A percentile compares a stretch with the other conserved stretches of the same genome.
These are phyloP conservation scores for Halictus ligatus DNA, from an alignment of 2,888 invertebrate species.

Conservation along the genomic window DNA sequence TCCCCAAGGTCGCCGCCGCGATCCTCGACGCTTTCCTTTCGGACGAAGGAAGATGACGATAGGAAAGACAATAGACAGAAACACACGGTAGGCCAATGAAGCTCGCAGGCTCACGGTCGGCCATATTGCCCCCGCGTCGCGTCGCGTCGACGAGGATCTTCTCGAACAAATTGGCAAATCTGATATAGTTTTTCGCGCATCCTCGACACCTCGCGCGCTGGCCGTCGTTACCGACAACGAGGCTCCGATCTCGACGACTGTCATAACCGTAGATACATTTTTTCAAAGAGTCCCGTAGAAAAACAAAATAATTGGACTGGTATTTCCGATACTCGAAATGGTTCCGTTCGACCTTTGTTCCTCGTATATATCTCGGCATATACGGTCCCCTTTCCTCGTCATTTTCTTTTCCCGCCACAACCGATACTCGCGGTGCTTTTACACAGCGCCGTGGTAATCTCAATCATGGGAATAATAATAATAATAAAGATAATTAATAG, in stretches of 20 bases:
- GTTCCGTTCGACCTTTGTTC: background rate
- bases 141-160: background rate
- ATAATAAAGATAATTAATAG: slow-evolving; percentile 46
- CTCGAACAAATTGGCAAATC: background rate
- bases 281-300: background rate
- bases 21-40: background rate
- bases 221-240: background rate
- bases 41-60: background rate
- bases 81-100: background rate
- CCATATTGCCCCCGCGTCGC: slow-evolving; percentile 1
- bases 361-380: background rate
- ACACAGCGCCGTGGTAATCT: slow-evolving; percentile 39
- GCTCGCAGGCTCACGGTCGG: background rate
- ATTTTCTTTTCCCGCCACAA: background rate
- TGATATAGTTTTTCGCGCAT: background rate
- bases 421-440: slow-evolving; percentile 30
- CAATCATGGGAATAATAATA: slow-evolving; percentile 48
- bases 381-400: background rate
- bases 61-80: background rate
- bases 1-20: background rate
- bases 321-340: slow-evolving; percentile 3
- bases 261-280: background rate
- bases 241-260: slow-evolving; percentile 1
- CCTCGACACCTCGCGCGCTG: background rate
- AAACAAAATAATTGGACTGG: slow-evolving; percentile 7